A percentile compares a stretch with the other conserved stretches of the same genome.
These are phyloP conservation scores for Holothuria glaberrima DNA, from an alignment of 35 echinoderm and acorn worm genomes.

Conservation along the genomic window DNA sequence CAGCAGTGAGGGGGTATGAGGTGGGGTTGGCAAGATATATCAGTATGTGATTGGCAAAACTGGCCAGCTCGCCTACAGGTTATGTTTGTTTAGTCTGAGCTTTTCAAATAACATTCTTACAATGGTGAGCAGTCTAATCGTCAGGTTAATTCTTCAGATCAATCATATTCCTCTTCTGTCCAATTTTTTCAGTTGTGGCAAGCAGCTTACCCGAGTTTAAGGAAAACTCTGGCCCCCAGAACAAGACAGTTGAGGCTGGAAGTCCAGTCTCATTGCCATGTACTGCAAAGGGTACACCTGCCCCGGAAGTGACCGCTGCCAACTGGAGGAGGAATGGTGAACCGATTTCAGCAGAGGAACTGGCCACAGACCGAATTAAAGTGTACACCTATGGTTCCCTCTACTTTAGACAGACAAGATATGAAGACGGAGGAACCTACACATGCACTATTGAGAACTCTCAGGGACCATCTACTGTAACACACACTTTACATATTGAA, in stretches of 20 bases:
- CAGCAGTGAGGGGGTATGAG: no score
- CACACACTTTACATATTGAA: slow-evolving; percentile 65
- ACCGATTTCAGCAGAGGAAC: slow-evolving; percentile 61
- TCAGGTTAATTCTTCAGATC: no score
- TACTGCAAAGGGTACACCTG: slow-evolving; percentile 48
- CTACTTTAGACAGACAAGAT: slow-evolving; percentile 54
- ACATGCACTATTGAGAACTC: slow-evolving; percentile 82
- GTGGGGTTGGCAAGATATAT: no score
- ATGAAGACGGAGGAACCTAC: slow-evolving; percentile 81
- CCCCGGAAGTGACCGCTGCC: slow-evolving; percentile 67
- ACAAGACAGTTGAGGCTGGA: slow-evolving; percentile 57
- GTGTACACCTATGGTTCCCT: slow-evolving; percentile 67
- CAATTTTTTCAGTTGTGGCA: slow-evolving; percentile 63
- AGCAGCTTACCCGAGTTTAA: slow-evolving; percentile 68
- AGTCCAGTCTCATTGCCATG: slow-evolving; percentile 55
- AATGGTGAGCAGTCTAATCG: no score
- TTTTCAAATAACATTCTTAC: no score
- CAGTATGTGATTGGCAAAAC: no score
- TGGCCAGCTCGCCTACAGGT: no score
- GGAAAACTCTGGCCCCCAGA: slow-evolving; percentile 10
- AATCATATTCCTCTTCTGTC: no score
- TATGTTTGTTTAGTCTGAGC: no score
- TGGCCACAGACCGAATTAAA: slow-evolving; percentile 62
- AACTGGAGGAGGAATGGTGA: slow-evolving; percentile 83
- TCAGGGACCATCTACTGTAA: slow-evolving; percentile 44